These are phyloP conservation scores for Zosterops borbonicus DNA, from an alignment of 2,113 vertebrate genomes.

Conservation along the genomic window DNA sequence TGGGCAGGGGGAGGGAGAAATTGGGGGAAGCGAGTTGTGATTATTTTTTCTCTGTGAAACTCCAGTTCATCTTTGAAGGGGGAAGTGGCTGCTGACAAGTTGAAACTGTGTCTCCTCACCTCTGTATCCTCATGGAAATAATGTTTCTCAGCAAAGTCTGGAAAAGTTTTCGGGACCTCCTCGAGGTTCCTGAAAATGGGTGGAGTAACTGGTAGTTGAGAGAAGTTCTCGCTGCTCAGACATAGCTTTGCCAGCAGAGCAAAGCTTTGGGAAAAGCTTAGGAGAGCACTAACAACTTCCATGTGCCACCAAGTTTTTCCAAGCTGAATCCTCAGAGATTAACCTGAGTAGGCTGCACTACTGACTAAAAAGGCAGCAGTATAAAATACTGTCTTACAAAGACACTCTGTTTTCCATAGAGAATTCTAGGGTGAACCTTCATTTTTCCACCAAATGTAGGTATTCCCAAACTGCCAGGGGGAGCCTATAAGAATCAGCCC, in stretches of 20 bases:
- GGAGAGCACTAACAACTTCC: neutral
- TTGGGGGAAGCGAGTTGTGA: neutral
- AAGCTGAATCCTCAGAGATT: neutral
- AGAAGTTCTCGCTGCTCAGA: neutral
- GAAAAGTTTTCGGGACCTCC: neutral
- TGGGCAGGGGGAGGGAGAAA: neutral
- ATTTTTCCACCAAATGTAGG: neutral
- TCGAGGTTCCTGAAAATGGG: accelerated
- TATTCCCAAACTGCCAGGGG: neutral
- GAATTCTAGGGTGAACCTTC: neutral
- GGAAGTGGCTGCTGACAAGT: accelerated
- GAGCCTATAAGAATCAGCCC: neutral
- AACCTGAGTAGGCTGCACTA: neutral
- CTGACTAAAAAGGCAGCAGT: neutral
- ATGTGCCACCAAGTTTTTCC: neutral
- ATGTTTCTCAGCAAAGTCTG: neutral
- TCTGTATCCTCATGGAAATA: accelerated
- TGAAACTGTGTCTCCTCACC: neutral
- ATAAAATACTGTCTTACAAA: neutral
- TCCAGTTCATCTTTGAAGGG: neutral
- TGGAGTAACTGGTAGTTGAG: neutral
- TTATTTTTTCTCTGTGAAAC: neutral
- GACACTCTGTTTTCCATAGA: neutral
- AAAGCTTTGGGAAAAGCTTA: accelerated
- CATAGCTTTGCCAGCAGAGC: accelerated